Percentiles rank a stretch among this genome's conserved stretches.
Evolutionary conservation across 2,888 invertebrate species (phyloP).

Genomic region (Cataglyphis livida): DNA sequence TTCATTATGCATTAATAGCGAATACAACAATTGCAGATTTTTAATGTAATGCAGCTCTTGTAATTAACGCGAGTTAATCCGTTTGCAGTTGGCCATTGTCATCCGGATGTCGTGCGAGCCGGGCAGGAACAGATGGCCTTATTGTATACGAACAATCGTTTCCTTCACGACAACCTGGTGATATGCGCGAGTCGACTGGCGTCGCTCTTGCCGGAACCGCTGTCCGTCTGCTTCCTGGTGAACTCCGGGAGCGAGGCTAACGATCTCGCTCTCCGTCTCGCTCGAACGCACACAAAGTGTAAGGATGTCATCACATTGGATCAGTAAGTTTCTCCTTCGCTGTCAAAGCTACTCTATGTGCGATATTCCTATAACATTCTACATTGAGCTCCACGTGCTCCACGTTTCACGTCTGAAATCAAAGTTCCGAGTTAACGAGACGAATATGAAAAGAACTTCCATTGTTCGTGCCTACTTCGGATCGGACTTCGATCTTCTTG

Average conservation of each 20-base stretch:
- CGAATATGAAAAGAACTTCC: slow-evolving; percentile 25
- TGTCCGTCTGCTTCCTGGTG: slow-evolving; percentile 97
- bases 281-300: slow-evolving; percentile 94
- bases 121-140: slow-evolving; percentile 96
- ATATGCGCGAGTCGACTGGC: slow-evolving; percentile 95
- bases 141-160: slow-evolving; percentile 98
- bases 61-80: slow-evolving; percentile 22
- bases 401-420: slow-evolving; percentile 12
- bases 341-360: not conserved
- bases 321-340: slow-evolving; percentile 91
- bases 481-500: not conserved
- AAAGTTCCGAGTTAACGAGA: slow-evolving; percentile 9
- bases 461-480: slow-evolving; percentile 8
- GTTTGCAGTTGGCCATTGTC: slow-evolving; percentile 97
- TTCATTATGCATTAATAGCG: not conserved
- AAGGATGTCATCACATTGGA: slow-evolving; percentile 97
- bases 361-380: not conserved
- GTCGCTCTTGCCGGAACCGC: slow-evolving; percentile 92
- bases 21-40: not conserved
- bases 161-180: slow-evolving; percentile 98
- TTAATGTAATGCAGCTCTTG: not conserved
- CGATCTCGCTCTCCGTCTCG: slow-evolving; percentile 97
- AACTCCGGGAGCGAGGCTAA: slow-evolving; percentile 99
- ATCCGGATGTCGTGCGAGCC: slow-evolving; percentile 96
- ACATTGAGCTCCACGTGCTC: slow-evolving; percentile 14